Conservation (phyloP, 2,888 invertebrate genomes). For the Lasioglossum lativentre region DNA sequence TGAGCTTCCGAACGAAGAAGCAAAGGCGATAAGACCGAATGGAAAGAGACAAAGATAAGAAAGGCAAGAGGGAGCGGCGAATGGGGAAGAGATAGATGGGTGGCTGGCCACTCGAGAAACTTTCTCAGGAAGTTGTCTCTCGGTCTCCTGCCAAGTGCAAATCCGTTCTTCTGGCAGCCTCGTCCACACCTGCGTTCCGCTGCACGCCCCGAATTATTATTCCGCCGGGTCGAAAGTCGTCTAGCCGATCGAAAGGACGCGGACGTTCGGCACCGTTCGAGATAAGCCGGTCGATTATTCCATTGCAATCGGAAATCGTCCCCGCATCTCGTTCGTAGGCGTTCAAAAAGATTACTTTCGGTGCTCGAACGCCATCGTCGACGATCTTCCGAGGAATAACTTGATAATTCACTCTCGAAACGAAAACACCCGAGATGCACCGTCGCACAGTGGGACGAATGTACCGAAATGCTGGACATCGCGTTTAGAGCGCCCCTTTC, state of each 20-base stretch:
- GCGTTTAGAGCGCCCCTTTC: too few species aligned
- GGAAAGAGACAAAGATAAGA: constrained; percentile 55
- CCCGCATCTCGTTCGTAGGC: constrained; percentile 10
- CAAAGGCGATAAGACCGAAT: constrained; percentile 46
- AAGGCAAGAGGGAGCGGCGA: constrained; percentile 22
- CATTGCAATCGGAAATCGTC: constrained; percentile 19
- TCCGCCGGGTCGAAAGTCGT: constrained; percentile 50
- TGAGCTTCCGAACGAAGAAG: constrained; percentile 57
- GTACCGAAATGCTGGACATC: too few species aligned
- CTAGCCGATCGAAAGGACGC: constrained; percentile 33
- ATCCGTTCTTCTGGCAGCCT: constrained; percentile 65
- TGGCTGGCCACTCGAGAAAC: constrained; percentile 63
- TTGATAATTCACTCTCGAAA: constrained; percentile 7
- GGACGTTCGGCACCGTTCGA: not conserved
- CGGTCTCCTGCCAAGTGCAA: constrained; percentile 66
- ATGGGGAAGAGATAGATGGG: constrained; percentile 46
- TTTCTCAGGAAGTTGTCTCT: constrained; percentile 71
- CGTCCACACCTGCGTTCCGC: constrained; percentile 36
- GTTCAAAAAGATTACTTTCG: not conserved
- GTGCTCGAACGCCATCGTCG: not conserved
- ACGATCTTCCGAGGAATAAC: not conserved
- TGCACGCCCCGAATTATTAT: constrained; percentile 68
- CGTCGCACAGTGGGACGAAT: too few species aligned
- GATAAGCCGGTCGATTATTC: constrained; percentile 41
- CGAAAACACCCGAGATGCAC: too few species aligned